phyloP scores from a whole-genome alignment of 1,140 invertebrate genomes.

The Stenopsyche tienmushanensis region DNA sequence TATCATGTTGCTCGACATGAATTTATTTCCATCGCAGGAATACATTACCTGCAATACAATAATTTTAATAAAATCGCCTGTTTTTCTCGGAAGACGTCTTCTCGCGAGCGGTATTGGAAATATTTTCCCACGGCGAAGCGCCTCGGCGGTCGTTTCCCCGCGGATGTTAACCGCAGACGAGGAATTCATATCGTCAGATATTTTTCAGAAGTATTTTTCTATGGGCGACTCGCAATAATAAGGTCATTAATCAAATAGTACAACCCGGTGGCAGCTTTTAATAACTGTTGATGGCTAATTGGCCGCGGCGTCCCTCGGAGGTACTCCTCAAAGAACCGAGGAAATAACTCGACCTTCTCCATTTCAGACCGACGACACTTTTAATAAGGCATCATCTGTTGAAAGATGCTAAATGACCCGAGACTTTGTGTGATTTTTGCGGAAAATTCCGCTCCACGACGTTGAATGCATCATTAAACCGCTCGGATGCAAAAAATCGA shows the following conservation, averaged over 20 bases:
- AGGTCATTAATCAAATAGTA: conserved; percentile 40
- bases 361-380: background rate
- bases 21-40: background rate
- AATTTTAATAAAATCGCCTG: background rate
- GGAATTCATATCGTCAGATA: conserved; percentile 40
- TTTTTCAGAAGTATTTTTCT: conserved; percentile 42
- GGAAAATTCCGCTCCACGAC: background rate
- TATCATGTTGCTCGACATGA: too few relatives aligned
- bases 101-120: background rate
- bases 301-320: conserved; percentile 8
- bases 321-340: conserved; percentile 2
- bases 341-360: background rate
- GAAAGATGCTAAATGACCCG: background rate
- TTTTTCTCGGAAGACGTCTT: conserved; percentile 4
- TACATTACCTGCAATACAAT: background rate
- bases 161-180: conserved; percentile 7
- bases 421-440: background rate
- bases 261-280: conserved; percentile 36
- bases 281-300: conserved; percentile 41
- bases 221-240: conserved; percentile 37
- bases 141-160: conserved; percentile 15
- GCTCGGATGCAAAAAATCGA: too few relatives aligned
- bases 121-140: conserved; percentile 39
- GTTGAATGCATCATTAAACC: too few relatives aligned
- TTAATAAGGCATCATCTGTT: background rate